Percentiles rank a stretch among this genome's conserved stretches.
Conservation (phyloP, 1,140 invertebrate species). For the Philotrypesis tridentata region DNA sequence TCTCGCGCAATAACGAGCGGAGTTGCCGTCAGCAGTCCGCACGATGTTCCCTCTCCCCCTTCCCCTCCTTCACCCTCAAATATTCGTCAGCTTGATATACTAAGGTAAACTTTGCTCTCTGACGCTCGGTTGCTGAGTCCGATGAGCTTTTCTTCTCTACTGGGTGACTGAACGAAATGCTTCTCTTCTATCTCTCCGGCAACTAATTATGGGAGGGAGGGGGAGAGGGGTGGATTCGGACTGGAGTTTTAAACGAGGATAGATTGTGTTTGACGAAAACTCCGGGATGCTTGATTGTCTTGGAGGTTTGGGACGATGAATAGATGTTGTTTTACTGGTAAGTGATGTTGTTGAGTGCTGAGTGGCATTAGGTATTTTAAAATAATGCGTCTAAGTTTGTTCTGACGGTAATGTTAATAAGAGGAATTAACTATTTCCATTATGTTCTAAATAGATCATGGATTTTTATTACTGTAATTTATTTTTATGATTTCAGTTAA, state of each 20-base stretch:
- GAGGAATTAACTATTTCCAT: too few relatives aligned
- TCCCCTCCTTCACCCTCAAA: background rate
- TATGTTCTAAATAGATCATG: too few relatives aligned
- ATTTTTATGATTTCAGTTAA: too few relatives aligned
- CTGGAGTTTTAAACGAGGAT: background rate
- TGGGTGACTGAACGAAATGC: background rate
- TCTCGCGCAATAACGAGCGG: background rate
- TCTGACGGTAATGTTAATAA: too few relatives aligned
- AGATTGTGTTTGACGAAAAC: background rate
- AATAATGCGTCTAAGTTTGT: too few relatives aligned
- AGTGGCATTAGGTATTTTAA: too few relatives aligned
- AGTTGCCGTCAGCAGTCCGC: background rate
- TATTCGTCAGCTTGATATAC: background rate
- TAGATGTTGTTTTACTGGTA: too few relatives aligned
- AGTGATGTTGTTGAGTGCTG: too few relatives aligned
- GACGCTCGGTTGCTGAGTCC: background rate
- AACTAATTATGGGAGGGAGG: too few relatives aligned
- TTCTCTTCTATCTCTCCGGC: background rate
- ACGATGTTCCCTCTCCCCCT: background rate
- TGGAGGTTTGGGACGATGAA: too few relatives aligned
- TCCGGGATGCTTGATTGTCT: background rate
- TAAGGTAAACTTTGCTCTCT: background rate
- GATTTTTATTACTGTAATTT: too few relatives aligned
- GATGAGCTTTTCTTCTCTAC: background rate
- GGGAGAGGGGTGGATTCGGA: background rate